Evolutionary conservation across 2,113 vertebrate species (phyloP), one percentile per base, ranked within the genome.

Genomic region (Corythaixoides concolor): DNA sequence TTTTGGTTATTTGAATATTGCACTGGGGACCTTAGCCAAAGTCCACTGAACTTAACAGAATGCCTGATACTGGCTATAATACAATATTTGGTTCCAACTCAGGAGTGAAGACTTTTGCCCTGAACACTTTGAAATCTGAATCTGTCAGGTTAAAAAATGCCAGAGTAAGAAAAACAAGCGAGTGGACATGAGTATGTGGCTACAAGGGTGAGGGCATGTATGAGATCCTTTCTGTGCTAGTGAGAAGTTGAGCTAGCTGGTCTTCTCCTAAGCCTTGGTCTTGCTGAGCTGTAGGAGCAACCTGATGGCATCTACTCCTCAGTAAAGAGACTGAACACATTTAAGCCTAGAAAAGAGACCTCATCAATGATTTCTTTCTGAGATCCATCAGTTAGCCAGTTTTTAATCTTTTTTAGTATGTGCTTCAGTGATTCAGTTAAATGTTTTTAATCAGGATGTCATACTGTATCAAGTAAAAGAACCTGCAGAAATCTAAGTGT

Each of bases 391-490:
- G 52, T 75, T 43, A 86, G 27, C n/a, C 39, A 75, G 20, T 78
- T 92, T 84, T 17, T 75, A 87, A 87, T 81, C 26, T 63, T 78
- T 67, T 84, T 74, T 28, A 66, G 69, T 90, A 32, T 78, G 49
- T 85, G 83, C 56, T 93, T 94, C 96, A 90, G 68, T 90, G 56
- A 69, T 78, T 93, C 83, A 87, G 43, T 94, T 90, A 89, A 79
- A 92, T 78, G 74, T 66, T 94, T 94, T 93, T 90, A 93, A 94
- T 96, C 85, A 50, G 64, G 30, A 82, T 81, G 73, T 93, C 90
- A 85, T 45, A 75, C 15, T 60, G 56, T 60, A 88, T 94, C 83
- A 85, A 78, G 60, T 68, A 81, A 94, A 74, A 87, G 68, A 87
- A 94, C 43, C 80, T 89, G 58, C 0, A 1, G 73, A 78, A 92